phyloP scores from a whole-genome alignment of 1,140 invertebrate species.

The Heliconius melpomene region DNA sequence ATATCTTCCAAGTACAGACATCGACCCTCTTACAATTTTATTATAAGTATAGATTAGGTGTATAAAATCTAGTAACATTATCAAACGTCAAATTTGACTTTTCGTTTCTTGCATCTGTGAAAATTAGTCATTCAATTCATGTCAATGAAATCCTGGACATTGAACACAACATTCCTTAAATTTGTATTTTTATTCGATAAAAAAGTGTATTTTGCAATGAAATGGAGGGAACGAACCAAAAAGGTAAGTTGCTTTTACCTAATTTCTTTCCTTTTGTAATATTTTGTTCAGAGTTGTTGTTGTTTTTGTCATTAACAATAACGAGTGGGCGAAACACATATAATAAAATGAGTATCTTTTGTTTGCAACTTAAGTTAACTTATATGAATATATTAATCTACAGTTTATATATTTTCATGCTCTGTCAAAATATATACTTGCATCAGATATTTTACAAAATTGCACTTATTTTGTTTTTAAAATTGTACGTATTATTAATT shows the following conservation, averaged over 20 bases:
- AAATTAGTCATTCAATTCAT: conserved; percentile 38
- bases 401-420: not conserved
- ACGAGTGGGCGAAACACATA: conserved; percentile 64
- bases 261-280: not conserved
- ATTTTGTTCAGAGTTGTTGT: conserved; percentile 13
- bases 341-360: conserved; percentile 60
- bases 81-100: conserved; percentile 18
- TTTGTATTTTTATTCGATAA: conserved; percentile 49
- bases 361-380: conserved; percentile 45
- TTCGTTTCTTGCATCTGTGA: conserved; percentile 23
- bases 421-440: not conserved
- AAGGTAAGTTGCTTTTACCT: conserved; percentile 51
- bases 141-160: conserved; percentile 40
- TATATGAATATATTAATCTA: not conserved
- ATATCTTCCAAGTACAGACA: too few relatives aligned
- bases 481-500: not conserved
- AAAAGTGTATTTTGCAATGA: conserved; percentile 58
- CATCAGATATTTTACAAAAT: not conserved
- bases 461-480: not conserved
- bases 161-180: conserved; percentile 40
- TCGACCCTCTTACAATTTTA: too few relatives aligned
- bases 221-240: conserved; percentile 65
- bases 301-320: conserved; percentile 52
- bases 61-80: not conserved
- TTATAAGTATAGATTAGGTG: too few relatives aligned